Evolutionary conservation across 1,140 invertebrate species (phyloP).

Genomic region (Ceratoteleas bidentatus): DNA sequence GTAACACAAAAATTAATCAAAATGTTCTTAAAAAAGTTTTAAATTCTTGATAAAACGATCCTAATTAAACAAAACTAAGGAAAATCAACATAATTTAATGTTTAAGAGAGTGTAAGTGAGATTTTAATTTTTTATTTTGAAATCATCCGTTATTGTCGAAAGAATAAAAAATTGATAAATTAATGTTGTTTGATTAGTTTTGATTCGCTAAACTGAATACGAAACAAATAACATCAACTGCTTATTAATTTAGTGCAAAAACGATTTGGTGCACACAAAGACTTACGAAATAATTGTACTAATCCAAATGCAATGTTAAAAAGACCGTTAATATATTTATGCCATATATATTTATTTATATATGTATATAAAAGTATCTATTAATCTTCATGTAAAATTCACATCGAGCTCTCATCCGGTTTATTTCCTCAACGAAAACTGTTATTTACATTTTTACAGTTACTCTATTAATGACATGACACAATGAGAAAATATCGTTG

Average conservation of each 20-base stretch:
- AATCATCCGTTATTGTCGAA: no score
- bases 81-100: no score
- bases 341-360: conserved; percentile 36
- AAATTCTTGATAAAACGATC: no score
- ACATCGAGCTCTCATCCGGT: conserved; percentile 38
- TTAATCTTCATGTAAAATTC: conserved; percentile 43
- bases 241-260: conserved; percentile 5
- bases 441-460: conserved; percentile 52
- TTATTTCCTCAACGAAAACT: conserved; percentile 36
- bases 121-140: no score
- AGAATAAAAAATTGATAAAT: no score
- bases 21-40: no score
- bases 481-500: conserved; percentile 25
- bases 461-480: conserved; percentile 20
- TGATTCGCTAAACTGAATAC: no score
- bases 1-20: no score
- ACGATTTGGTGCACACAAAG: conserved; percentile 12
- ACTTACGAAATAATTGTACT: conserved; percentile 7
- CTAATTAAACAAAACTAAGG: no score
- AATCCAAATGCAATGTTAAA: conserved; percentile 8
- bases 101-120: no score
- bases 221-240: neutral
- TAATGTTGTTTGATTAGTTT: no score
- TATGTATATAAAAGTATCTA: conserved; percentile 51
- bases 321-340: conserved; percentile 26